Evolutionary conservation across 2,797 vertebrate genomes (phyloP), one percentile per base, ranked within the genome.

Genomic region (Stomatorhinus walkeri): DNA sequence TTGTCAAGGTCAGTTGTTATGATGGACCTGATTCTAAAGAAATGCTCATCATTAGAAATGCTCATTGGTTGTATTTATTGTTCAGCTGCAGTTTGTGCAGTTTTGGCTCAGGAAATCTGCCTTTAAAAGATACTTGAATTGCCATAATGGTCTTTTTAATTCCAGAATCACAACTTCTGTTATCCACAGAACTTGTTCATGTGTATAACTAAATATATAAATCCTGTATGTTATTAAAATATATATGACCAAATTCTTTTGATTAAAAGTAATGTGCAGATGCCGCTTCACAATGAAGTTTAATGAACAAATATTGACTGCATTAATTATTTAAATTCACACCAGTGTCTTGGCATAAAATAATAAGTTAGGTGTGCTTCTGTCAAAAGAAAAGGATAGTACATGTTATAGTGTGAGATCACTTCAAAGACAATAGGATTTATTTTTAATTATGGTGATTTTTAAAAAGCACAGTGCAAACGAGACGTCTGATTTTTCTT

Each of bases 1-100:
- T 97, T 87, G 96, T 99, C 92, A 98, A 98, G 96, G 98, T 99
- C 94, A 24, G 56, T n/a, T 49, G 19, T 28, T 6, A 51, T 7
- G 43, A 51, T 49, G n/a, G 19, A 24, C 81, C n/a, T 1, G 36
- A 8, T n/a, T 81, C 46, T 49, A 51, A 85, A 24, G 28, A 32
- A 85, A 51, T 51, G 6, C 16, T 7, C 46, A 28, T 28, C 81
- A 5, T 49, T 49, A 51, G 43, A 24, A 2, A 28, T 85, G n/a
- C 4, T 24, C 81, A 84, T 24, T 3, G 46, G 81, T 49, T 14
- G 43, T 19, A 7, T 46, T 22, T 51, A 51, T 24, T 48, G 19
- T 81, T 19, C 7, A 19, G 40, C n/a, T 8, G 40, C 19, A 9
- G 19, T 46, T 81, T 22, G 7, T 79, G 72, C 7, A 3, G 36